phyloP scores from a whole-genome alignment of 2,113 vertebrate species.

The Colistium nudipinnis region DNA sequence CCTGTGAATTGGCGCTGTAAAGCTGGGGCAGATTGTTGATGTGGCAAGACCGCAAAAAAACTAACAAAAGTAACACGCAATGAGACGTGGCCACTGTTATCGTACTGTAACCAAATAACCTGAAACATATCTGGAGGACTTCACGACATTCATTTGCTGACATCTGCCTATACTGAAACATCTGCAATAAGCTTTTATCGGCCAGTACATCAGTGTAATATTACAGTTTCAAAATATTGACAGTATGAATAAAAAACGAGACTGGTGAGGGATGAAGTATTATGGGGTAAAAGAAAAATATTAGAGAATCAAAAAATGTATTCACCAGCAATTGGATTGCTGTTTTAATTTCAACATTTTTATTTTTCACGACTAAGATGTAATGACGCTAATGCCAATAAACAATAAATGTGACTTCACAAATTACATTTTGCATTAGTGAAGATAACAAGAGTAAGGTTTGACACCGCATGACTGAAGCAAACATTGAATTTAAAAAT shows the following conservation, averaged over 20 bases:
- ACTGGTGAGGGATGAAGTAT: neutral
- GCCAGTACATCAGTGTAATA: neutral
- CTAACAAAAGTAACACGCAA: no score
- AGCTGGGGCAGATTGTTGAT: neutral
- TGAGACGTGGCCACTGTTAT: neutral
- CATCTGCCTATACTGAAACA: neutral
- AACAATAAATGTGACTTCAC: no score
- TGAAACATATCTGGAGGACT: neutral
- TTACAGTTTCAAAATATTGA: neutral
- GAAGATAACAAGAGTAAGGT: no score
- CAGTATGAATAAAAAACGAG: no score
- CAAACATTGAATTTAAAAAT: no score
- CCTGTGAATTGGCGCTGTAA: conserved; percentile 23
- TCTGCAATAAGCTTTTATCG: neutral
- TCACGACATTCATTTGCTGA: neutral
- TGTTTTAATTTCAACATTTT: no score
- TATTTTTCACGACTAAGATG: no score
- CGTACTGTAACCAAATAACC: neutral
- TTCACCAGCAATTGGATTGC: neutral
- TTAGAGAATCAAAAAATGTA: neutral
- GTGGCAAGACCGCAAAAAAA: no score
- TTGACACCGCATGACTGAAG: no score
- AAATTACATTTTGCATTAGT: no score
- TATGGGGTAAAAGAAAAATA: neutral
- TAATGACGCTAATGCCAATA: no score